Base-by-base conservation (phyloP, 1,140 invertebrate species). In the Berghia stephanieae region DNA sequence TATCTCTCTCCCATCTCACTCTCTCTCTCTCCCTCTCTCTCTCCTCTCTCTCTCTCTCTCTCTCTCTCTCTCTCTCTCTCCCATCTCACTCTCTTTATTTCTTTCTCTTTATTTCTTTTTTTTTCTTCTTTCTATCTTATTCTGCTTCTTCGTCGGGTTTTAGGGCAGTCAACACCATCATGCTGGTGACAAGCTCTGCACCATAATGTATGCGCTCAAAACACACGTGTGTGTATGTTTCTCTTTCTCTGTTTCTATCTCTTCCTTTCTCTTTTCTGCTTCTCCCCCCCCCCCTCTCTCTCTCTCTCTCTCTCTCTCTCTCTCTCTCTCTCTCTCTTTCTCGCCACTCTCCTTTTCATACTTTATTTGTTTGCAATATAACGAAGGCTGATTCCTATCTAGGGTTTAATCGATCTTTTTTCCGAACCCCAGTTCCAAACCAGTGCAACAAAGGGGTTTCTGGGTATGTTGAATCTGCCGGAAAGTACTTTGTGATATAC, bases 11-110 rank as follows among this genome's bases (percentile, higher is more conserved):
- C 34, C 55, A 27, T 31, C 34, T 31, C 34, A n/a, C 34, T 31
- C 34, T 34, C 36, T 1, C 36, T 34, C 36, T 34, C 36, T 34
- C 36, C 57, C 2, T 34, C 36, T 34, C 36, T 34, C 36, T 34
- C 36, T 34, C 36, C 57, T 60, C 57, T 60, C 57, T 60, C 57
- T 60, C 57, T 60, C 57, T 60, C 57, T 60, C 2, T 2, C 57
- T 60, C 57, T 60, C 57, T 60, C 57, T 60, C 57, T 2, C 57
- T 2, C 2, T 21, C 2, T 21, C 2, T 21, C 2, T 21, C 21
- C n/a, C 21, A 10, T n/a, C n/a, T n/a, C n/a, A 10, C n/a, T 21
- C 24, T 24, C 24, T 24, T 52, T 24, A 16, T 24, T 52, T 24
- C 24, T 24, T 52, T 24, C 24, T 24, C 24, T 24, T 52, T 24